Conservation (phyloP, 2,888 invertebrate species). For the Lithophane semibrunnea region DNA sequence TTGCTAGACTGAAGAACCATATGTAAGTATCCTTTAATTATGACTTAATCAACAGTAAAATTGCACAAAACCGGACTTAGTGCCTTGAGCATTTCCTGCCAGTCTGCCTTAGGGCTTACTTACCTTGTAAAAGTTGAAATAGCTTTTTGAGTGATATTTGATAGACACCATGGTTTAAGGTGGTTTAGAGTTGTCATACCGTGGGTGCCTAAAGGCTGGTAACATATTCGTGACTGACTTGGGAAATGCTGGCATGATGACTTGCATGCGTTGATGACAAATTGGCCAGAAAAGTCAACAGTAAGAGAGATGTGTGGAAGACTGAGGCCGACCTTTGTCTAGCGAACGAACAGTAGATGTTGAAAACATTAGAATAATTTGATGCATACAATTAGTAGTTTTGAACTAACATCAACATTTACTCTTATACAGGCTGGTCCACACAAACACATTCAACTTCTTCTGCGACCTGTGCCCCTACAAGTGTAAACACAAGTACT, state of each 20-base stretch:
- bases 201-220: neutral
- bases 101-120: neutral
- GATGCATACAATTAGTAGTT: neutral
- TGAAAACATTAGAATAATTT: neutral
- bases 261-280: neutral
- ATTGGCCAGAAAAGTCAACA: neutral
- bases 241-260: neutral
- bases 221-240: neutral
- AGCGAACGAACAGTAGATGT: neutral
- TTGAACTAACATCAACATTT: neutral
- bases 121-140: neutral
- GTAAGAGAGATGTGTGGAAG: neutral
- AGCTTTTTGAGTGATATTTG: neutral
- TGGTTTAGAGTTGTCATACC: neutral
- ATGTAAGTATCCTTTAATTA: conserved; percentile 76
- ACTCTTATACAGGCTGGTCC: conserved; percentile 77
- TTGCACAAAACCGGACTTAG: neutral
- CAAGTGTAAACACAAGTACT: conserved; percentile 88
- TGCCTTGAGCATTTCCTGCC: neutral
- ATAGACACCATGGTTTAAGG: neutral
- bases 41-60: neutral
- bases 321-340: neutral
- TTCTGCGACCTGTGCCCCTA: conserved; percentile 89
- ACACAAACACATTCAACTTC: conserved; percentile 88
- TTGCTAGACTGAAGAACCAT: conserved; percentile 86